Base-by-base conservation (phyloP, 2,113 vertebrate genomes). In the Phocoena phocoena region DNA sequence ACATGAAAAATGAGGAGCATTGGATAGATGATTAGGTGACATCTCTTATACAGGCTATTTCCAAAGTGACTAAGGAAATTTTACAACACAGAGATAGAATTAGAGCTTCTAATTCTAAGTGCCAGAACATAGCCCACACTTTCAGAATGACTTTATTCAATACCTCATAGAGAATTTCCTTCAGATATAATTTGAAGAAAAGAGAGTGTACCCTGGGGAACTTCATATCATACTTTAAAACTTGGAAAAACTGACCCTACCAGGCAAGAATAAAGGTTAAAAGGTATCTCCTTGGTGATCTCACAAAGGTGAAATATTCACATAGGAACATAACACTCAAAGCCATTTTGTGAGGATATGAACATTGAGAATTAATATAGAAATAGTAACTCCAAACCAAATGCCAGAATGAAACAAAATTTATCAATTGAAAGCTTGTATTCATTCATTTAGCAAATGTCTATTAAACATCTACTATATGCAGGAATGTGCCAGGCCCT, bases 251-350 rank as follows among this genome's bases (percentile, higher is more conserved):
- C 2, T 38, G 17, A 41, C 36, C 14, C 38, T 80, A 58, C 53
- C 20, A 77, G 26, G 90, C 18, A 92, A 79, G 33, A 96, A 90
- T 12, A 87, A 70, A 88, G 21, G 47, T 67, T 79, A 84, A 84
- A 97, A 82, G 28, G 23, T 31, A 62, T 38, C 33, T 88, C 74
- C 36, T n/a, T 79, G 25, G 73, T 73, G 5, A 5, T 95, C 8
- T 88, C 60, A 71, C 3, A 17, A 85, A 93, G 33, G 36, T 88
- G 36, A 94, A 95, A 82, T 77, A 84, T 44, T 80, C 70, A 62
- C 79, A 96, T 1, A 80, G 85, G 85, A 96, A 93, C 21, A 80
- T 20, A 84, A 95, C 12, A 84, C 11, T 90, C 36, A 94, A 88
- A 88, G 60, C 33, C 36, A 86, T n/a, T 81, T 94, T 84, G 41